These are phyloP conservation scores for Natator depressus DNA, from an alignment of 2,113 vertebrate genomes.

Conservation along the genomic window DNA sequence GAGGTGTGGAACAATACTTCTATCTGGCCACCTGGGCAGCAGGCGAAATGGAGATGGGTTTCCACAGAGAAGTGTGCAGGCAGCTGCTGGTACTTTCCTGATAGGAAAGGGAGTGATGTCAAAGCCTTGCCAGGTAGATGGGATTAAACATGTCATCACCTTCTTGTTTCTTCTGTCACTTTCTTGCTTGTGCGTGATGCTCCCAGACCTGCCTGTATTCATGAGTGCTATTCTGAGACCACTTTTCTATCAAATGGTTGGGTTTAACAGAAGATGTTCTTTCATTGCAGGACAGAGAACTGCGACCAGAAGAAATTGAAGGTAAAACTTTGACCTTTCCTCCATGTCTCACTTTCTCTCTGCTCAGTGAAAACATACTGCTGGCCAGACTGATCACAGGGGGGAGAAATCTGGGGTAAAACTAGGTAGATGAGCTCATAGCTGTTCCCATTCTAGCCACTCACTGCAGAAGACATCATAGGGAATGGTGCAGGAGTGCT, in stretches of 20 bases:
- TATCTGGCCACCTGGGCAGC: neutral
- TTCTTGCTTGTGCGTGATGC: constrained; percentile 20
- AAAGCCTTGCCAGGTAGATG: constrained; percentile 31
- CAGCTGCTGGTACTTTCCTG: neutral
- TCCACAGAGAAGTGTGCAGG: neutral
- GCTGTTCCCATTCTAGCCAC: neutral
- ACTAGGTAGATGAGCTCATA: neutral
- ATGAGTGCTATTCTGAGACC: neutral
- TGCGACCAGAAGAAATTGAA: constrained; percentile 97
- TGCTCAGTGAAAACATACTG: neutral
- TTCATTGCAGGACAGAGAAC: constrained; percentile 90
- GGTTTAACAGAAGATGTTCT: constrained; percentile 54
- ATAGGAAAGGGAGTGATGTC: neutral
- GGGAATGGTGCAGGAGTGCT: neutral
- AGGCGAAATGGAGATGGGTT: neutral
- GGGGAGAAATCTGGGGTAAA: neutral
- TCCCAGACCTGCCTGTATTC: constrained; percentile 23
- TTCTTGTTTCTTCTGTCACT: constrained; percentile 70
- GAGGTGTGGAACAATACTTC: neutral
- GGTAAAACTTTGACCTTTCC: constrained; percentile 77
- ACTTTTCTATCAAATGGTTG: neutral
- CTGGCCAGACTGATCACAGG: neutral
- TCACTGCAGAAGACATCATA: neutral
- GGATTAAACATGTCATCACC: constrained; percentile 76
- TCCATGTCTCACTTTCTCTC: constrained; percentile 9